These are phyloP conservation scores for Apamea sordens DNA, from an alignment of 2,888 invertebrate species.

Conservation along the genomic window DNA sequence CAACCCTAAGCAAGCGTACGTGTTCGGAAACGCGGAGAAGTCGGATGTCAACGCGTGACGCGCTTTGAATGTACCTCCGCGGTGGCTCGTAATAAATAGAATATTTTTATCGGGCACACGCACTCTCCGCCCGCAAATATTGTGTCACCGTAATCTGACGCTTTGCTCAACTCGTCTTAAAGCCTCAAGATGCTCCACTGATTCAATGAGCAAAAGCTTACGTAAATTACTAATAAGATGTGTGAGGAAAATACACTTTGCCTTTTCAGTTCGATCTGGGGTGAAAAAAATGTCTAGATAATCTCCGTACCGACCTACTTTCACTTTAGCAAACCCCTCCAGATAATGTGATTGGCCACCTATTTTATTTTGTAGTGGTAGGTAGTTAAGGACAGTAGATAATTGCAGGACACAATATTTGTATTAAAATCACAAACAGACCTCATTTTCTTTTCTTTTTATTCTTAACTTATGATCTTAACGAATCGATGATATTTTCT, in stretches of 20 bases:
- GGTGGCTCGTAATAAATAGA: constrained; percentile 87
- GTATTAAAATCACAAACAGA: neutral
- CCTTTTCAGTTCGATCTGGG: constrained; percentile 4
- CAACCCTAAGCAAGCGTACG: constrained; percentile 73
- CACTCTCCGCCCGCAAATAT: constrained; percentile 87
- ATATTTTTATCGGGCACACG: constrained; percentile 88
- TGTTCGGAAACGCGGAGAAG: constrained; percentile 80
- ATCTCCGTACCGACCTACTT: neutral
- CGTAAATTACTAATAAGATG: constrained; percentile 52
- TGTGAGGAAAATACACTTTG: constrained; percentile 34
- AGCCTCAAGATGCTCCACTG: constrained; percentile 63
- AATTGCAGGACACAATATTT: neutral
- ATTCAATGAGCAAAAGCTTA: constrained; percentile 62
- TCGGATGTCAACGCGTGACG: constrained; percentile 88
- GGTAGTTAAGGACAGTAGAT: too few species aligned
- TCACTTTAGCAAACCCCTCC: too few species aligned
- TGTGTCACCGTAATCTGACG: constrained; percentile 78
- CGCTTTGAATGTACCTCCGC: constrained; percentile 84
- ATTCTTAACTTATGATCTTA: neutral
- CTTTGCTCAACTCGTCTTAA: constrained; percentile 59
- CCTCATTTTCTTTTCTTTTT: neutral
- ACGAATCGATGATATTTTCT: neutral
- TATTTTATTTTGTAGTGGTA: neutral
- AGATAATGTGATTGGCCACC: neutral
- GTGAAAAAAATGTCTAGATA: neutral